phyloP scores from a whole-genome alignment of 2,113 vertebrate species.

The Xenotilapia flavipinnis region DNA sequence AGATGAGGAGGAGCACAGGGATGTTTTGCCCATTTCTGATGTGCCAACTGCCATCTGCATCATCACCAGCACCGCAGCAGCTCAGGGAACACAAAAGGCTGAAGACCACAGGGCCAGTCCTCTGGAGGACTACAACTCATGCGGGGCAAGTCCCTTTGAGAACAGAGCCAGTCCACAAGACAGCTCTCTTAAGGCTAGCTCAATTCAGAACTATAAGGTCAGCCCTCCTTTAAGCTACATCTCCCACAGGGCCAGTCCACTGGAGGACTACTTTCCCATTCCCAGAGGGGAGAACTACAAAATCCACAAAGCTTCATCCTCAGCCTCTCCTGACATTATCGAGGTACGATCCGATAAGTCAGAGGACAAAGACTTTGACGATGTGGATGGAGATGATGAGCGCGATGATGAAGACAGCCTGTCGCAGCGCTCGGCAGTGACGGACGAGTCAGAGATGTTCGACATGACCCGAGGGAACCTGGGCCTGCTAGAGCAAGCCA shows the following conservation, averaged over 20 bases:
- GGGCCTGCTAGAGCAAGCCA: slow-evolving; percentile 95
- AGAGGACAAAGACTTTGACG: slow-evolving; percentile 78
- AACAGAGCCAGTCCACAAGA: slow-evolving; percentile 7
- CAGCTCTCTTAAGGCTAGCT: slow-evolving; percentile 16
- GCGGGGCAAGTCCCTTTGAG: not conserved
- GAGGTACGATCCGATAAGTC: slow-evolving; percentile 84
- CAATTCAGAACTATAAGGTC: slow-evolving; percentile 32
- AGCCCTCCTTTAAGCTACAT: slow-evolving; percentile 47
- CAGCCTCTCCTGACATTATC: slow-evolving; percentile 75
- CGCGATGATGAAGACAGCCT: slow-evolving; percentile 81
- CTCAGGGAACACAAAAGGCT: slow-evolving; percentile 63
- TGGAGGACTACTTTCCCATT: slow-evolving; percentile 51
- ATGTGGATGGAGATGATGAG: slow-evolving; percentile 73
- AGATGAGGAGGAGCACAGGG: slow-evolving; percentile 59
- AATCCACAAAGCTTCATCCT: slow-evolving; percentile 53
- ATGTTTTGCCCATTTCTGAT: slow-evolving; percentile 30
- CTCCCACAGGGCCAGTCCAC: slow-evolving; percentile 60
- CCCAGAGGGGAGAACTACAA: slow-evolving; percentile 33
- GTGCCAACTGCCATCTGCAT: slow-evolving; percentile 44
- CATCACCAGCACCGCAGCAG: slow-evolving; percentile 62
- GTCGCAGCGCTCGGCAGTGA: slow-evolving; percentile 82
- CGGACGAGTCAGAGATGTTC: slow-evolving; percentile 91
- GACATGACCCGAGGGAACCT: slow-evolving; percentile 94
- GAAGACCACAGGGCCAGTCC: slow-evolving; percentile 35
- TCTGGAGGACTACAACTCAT: slow-evolving; percentile 45